Evolutionary conservation across 2,888 invertebrate species (phyloP).

Genomic region (Pachymerium ferrugineum): DNA sequence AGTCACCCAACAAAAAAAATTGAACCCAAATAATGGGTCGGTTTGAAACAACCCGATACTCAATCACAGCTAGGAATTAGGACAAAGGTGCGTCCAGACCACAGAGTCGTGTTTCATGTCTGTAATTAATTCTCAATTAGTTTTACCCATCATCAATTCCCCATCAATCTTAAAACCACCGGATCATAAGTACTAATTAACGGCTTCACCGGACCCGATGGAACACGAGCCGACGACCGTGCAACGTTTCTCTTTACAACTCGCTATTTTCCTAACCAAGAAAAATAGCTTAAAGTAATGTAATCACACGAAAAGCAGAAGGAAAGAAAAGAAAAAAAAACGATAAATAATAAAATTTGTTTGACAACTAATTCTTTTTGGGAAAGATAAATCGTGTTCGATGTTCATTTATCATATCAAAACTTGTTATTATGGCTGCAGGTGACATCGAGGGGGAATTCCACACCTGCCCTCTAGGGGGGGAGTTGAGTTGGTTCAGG

Average conservation of each 20-base stretch:
- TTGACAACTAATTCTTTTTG: constrained; percentile 1
- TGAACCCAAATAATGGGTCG: neutral
- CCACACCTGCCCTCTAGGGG: neutral
- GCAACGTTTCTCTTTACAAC: neutral
- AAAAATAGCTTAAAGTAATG: too few species aligned
- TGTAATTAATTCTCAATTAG: constrained; percentile 25
- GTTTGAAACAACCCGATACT: neutral
- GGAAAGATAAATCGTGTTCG: constrained; percentile 6
- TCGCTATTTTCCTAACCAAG: neutral
- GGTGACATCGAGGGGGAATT: neutral
- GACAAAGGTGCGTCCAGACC: neutral
- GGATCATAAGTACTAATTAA: constrained; percentile 27
- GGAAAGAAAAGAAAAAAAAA: too few species aligned
- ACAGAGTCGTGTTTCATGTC: constrained; percentile 1
- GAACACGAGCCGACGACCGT: neutral
- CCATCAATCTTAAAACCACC: constrained; percentile 16
- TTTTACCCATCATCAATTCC: constrained; percentile 8
- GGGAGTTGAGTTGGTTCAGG: neutral
- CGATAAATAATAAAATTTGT: neutral
- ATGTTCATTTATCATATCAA: constrained; percentile 9
- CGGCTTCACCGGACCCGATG: neutral
- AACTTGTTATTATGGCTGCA: constrained; percentile 8
- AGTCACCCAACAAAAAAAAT: neutral
- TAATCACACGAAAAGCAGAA: too few species aligned
- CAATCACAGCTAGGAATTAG: neutral